Evolutionary conservation across 2,888 invertebrate species (phyloP), one percentile per base, ranked within the genome.

Genomic region (Metopia argyrocephala): DNA sequence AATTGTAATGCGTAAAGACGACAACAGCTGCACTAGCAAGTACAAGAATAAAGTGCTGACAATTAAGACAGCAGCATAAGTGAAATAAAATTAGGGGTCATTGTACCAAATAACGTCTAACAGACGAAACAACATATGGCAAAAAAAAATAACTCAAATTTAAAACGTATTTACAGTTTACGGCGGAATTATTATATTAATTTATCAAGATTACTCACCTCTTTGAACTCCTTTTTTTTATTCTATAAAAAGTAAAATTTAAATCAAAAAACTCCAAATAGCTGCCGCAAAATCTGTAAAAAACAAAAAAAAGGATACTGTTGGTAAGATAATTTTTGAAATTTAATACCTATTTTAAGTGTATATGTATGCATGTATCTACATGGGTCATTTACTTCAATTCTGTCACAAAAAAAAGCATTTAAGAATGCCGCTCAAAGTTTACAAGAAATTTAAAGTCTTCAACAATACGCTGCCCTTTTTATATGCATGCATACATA

Each of bases 201-300:
- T 31, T 9, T 12, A 12, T 38, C 15, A 38, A 38, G 15, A 12
- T 38, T 38, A 68, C 76, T 80, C 45, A 74, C 80, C 80, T 80
- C 73, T 80, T 75, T 76, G 52, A 74, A 79, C 76, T 79, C 71
- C 79, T 59, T 75, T 73, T 70, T 75, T 74, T 21, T 66, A 57
- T 59, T 57, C 28, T 57, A 48, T 28, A 64, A 74, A 69, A 76
- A 76, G 68, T 65, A 80, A 80, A 65, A 59, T 69, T 69, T 73
- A n/a, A n/a, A n/a, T n/a, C n/a, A n/a, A n/a, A n/a, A n/a, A n/a
- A n/a, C n/a, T n/a, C 50, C 45, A 54, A 73, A 69, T 73, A 74
- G 69, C 80, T 76, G 76, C 73, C 73, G 64, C 46, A 80, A 76
- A 65, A 65, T 76, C 80, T 80, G 73, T 7, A 80, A 76, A 68